Percentiles rank a stretch among this genome's conserved stretches.
Conservation (phyloP, 2,113 vertebrate genomes). For the Martes martes region DNA sequence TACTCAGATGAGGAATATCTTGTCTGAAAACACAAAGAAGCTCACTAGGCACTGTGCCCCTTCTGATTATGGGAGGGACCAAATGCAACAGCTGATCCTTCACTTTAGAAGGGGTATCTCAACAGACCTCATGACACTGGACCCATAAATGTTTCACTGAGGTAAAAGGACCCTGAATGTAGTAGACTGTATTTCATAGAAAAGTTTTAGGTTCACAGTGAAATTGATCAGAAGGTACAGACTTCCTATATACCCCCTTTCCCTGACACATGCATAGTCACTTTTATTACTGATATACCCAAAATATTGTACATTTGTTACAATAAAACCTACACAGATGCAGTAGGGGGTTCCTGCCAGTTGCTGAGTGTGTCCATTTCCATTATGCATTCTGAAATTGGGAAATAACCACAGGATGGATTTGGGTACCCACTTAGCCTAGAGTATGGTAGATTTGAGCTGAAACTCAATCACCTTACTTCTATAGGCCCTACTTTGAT, state of each 20-base stretch:
- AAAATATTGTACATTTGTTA: not conserved
- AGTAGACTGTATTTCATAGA: not conserved
- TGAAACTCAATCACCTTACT: not conserved
- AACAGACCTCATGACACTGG: not conserved
- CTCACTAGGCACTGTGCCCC: not conserved
- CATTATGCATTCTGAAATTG: not conserved
- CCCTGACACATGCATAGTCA: not conserved
- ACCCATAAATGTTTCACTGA: not conserved
- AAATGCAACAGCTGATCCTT: not conserved
- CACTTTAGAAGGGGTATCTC: not conserved
- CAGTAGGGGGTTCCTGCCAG: too few species aligned
- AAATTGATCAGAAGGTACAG: not conserved
- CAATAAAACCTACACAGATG: too few species aligned
- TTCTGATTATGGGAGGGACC: not conserved
- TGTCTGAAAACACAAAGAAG: not conserved
- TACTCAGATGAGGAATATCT: not conserved
- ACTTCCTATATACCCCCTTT: not conserved
- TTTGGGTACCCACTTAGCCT: not conserved
- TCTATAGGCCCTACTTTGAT: not conserved
- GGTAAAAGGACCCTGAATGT: not conserved
- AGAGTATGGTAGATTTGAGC: not conserved
- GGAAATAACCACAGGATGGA: not conserved
- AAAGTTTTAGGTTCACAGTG: not conserved
- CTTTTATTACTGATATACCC: not conserved
- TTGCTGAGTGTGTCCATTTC: not conserved